Evolutionary conservation across 2,797 vertebrate species (phyloP), one percentile per base, ranked within the genome.

Genomic region (Gorsachius magnificus): DNA sequence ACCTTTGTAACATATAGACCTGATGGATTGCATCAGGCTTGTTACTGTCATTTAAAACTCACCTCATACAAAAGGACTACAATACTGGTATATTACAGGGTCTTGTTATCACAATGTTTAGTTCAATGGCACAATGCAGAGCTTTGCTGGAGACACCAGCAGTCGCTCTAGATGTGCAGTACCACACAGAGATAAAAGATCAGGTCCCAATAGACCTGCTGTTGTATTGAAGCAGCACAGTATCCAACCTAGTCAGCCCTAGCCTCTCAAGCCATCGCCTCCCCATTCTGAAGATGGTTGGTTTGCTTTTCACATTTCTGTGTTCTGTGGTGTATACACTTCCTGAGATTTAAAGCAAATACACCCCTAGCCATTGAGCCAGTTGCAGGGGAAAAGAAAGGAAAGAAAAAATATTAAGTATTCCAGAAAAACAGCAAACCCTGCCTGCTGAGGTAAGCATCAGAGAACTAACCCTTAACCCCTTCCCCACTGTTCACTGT

Each of bases 131-230:
- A 80, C 53, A 78, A 70, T 13, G 19, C 41, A 45, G 72, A 83
- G n/a, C 11, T 65, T 71, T 57, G 22, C 75, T 82, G 51, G 24
- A 85, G 43, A 46, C 20, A 46, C 10, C 38, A 35, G 14, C 21
- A 68, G 26, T 41, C 0, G 0, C 26, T 85, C 33, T 43, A 22
- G 9, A 43, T 33, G 9, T 36, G 19, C 35, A 85, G 28, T 13
- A 80, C 19, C 35, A 63, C 0, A 1, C 13, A 48, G 38, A 70
- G 31, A 54, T 35, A 69, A 65, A 87, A 72, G 16, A 88, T 24
- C 26, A 38, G 10, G 35, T 90, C 50, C 35, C 1, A 0, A 64
- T 0, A 78, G 36, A 20, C 57, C 50, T 71, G 50, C 25, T 41
- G 3, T 25, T 70, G 14, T 24, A 43, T 38, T 56, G 28, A 69